phyloP scores from a whole-genome alignment of 2,888 invertebrate species.

The Graphium colonna region DNA sequence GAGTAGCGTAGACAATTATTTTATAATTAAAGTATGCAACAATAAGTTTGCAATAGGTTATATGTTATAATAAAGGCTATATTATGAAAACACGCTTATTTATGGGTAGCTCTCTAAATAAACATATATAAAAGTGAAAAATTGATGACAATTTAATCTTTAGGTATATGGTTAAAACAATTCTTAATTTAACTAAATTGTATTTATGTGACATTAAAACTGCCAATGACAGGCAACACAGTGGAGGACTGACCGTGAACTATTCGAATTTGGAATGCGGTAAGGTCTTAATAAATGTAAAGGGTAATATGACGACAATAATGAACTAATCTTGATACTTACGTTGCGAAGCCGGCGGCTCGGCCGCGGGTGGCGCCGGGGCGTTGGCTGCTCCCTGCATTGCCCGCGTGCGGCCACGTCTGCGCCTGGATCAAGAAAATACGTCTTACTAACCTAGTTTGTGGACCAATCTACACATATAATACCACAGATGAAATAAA shows the following conservation, averaged over 20 bases:
- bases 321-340: constrained; percentile 35
- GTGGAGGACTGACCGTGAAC: too few species aligned
- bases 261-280: too few species aligned
- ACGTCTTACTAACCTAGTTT: background rate
- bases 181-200: too few species aligned
- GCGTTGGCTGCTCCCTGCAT: constrained; percentile 72
- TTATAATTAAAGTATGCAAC: too few species aligned
- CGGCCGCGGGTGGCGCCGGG: constrained; percentile 70
- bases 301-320: background rate
- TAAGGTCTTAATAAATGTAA: too few species aligned
- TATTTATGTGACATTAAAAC: too few species aligned
- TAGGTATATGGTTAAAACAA: background rate
- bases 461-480: background rate
- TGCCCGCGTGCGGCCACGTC: constrained; percentile 64
- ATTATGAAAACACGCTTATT: background rate
- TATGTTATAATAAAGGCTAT: too few species aligned
- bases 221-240: too few species aligned
- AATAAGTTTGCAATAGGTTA: too few species aligned
- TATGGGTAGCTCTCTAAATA: constrained; percentile 5
- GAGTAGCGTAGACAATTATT: too few species aligned
- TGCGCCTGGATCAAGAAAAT: constrained; percentile 44
- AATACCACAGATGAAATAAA: too few species aligned
- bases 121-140: background rate
- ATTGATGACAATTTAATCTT: background rate
- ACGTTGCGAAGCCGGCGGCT: constrained; percentile 65